Base-by-base conservation (phyloP, 2,113 vertebrate species). In the Acanthochromis polyacanthus region DNA sequence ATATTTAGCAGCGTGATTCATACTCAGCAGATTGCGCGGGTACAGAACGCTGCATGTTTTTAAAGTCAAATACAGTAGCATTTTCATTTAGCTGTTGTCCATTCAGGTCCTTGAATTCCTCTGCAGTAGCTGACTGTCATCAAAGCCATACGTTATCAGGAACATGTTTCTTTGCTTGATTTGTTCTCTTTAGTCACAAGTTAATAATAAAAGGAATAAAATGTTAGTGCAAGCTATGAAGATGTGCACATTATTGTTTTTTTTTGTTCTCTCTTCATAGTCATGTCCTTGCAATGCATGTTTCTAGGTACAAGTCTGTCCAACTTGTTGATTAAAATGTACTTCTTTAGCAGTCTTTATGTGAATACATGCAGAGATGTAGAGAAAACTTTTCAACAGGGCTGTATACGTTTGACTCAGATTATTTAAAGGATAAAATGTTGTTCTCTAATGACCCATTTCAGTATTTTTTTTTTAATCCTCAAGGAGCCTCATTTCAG, bases 1-100 rank as follows among this genome's bases (percentile, higher is more conserved):
- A 89, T 89, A 88, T 87, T 81, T 85, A 91, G 85, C 83, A 71
- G 70, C 67, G 9, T 89, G 88, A 92, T 87, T 93, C 88, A 90
- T 88, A 14, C 65, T 71, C 75, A 71, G 69, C 88, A 87, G 82
- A 89, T 77, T 91, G 82, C 59, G 5, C 22, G 11, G 79, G 50
- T 50, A 75, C 77, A 61, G 71, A 82, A 68, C 14, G 36, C 58
- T 36, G 19, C 66, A 45, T 40, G 30, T 66, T 83, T 67, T 62
- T 25, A 38, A 61, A 76, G 20, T 59, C 69, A 5, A 65, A 66
- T 68, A 66, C 57, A 53, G 40, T 63, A 32, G 45, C 67, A 51
- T 79, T 82, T 80, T 40, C 57, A 32, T 75, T 30, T 46, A 63
- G 62, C 62, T 9, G 56, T 65, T 11, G 17, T 28, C 40, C 50